Evolutionary conservation across 2,113 vertebrate genomes (phyloP).

Genomic region (Dryoscopus gambensis): DNA sequence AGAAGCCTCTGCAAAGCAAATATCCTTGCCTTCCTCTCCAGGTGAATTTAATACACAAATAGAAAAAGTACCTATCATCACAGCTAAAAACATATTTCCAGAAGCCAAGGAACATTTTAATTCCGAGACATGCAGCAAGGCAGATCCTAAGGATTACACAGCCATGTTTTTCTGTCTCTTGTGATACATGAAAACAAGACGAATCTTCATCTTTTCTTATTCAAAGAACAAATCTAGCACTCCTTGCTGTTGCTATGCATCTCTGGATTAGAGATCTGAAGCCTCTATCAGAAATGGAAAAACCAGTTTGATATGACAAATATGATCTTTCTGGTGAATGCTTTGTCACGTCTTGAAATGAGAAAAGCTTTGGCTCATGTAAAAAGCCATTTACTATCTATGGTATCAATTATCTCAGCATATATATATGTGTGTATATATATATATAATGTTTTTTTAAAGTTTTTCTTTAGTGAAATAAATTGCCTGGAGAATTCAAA

Average conservation of each 20-base stretch:
- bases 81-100: neutral
- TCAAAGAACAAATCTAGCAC: neutral
- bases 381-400: neutral
- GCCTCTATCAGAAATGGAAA: neutral
- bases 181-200: neutral
- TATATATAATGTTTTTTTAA: neutral
- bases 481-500: neutral
- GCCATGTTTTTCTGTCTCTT: neutral
- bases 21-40: neutral
- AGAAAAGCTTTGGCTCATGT: constrained; percentile 1
- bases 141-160: neutral
- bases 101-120: neutral
- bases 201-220: neutral
- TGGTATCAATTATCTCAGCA: neutral
- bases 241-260: neutral
- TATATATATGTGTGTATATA: neutral
- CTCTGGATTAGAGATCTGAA: neutral
- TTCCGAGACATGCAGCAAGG: neutral
- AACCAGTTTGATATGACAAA: neutral
- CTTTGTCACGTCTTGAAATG: neutral
- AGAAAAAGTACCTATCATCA: neutral
- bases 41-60: neutral
- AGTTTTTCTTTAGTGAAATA: neutral
- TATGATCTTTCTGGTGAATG: neutral
- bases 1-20: neutral